Percentiles rank a stretch among this genome's conserved stretches.
Evolutionary conservation across 92 coral and sea anemone species (phyloP).

Genomic region (Epizoanthus rinbou): DNA sequence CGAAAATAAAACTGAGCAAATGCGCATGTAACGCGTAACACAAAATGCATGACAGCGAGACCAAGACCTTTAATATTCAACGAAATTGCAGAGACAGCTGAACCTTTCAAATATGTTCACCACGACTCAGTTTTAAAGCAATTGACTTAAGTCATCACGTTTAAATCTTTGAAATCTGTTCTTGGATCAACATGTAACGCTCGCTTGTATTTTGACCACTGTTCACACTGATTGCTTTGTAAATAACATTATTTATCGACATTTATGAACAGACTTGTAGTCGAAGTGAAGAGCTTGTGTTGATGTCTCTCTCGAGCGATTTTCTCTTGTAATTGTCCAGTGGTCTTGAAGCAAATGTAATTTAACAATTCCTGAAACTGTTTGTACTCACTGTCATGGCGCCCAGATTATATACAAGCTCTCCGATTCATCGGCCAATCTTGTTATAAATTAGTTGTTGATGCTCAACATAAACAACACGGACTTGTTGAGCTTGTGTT

Average conservation of each 20-base stretch:
- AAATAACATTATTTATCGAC: too few relatives aligned
- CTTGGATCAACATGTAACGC: slow-evolving; percentile 26
- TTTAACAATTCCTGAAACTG: slow-evolving; percentile 13
- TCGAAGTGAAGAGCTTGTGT: slow-evolving; percentile 20
- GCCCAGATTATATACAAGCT: slow-evolving; percentile 8
- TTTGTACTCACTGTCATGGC: slow-evolving; percentile 26
- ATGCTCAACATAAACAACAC: slow-evolving; percentile 12
- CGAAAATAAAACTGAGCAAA: slow-evolving; percentile 14
- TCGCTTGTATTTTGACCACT: slow-evolving; percentile 20
- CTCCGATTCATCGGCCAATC: slow-evolving; percentile 1
- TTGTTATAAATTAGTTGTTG: slow-evolving; percentile 15
- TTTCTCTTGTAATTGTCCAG: slow-evolving; percentile 19
- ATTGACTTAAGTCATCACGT: slow-evolving; percentile 5
- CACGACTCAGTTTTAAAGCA: slow-evolving; percentile 2
- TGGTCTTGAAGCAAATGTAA: slow-evolving; percentile 19
- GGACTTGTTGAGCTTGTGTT: slow-evolving; percentile 21
- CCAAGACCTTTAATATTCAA: slow-evolving; percentile 1
- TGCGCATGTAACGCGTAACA: slow-evolving; percentile 23
- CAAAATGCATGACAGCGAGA: slow-evolving; percentile 8
- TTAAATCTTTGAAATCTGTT: slow-evolving; percentile 8
- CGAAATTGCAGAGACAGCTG: too few relatives aligned
- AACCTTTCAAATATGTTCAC: slow-evolving; percentile 14
- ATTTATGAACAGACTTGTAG: neutral
- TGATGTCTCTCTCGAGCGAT: slow-evolving; percentile 25
- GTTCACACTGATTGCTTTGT: neutral